phyloP scores from a whole-genome alignment of 2,113 vertebrate genomes.

The Nothobranchius kuhntae region DNA sequence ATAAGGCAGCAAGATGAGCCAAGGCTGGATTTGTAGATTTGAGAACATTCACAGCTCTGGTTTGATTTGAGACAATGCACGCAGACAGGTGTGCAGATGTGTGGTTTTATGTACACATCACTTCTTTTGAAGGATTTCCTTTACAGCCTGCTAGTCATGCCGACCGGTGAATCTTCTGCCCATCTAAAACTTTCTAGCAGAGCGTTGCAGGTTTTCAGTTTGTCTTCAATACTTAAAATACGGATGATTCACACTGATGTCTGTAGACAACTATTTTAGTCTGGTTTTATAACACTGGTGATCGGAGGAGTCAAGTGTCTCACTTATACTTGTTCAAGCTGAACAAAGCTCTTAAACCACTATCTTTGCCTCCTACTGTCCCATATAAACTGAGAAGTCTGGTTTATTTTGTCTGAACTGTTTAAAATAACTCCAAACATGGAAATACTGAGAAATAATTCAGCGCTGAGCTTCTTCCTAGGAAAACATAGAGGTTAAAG shows the following conservation, averaged over 20 bases:
- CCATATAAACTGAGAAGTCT: conserved; percentile 5
- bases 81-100: no score
- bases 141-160: no score
- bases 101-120: no score
- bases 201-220: not conserved
- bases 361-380: not conserved
- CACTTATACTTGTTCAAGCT: conserved; percentile 31
- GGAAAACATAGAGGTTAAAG: conserved; percentile 17
- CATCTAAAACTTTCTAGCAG: no score
- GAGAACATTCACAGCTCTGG: no score
- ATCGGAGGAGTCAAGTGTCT: conserved; percentile 36
- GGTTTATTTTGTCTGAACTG: not conserved
- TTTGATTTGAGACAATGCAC: no score
- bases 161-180: no score
- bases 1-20: no score
- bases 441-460: conserved; percentile 3
- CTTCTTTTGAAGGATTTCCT: no score
- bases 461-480: conserved; percentile 8
- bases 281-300: conserved; percentile 28
- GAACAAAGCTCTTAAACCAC: conserved; percentile 31
- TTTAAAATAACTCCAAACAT: conserved; percentile 3
- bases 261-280: conserved; percentile 27
- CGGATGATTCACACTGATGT: conserved; percentile 3
- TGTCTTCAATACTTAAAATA: conserved; percentile 2
- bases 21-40: no score